Conservation (phyloP, 2,888 invertebrate genomes). For the Eupsilia transversa region DNA sequence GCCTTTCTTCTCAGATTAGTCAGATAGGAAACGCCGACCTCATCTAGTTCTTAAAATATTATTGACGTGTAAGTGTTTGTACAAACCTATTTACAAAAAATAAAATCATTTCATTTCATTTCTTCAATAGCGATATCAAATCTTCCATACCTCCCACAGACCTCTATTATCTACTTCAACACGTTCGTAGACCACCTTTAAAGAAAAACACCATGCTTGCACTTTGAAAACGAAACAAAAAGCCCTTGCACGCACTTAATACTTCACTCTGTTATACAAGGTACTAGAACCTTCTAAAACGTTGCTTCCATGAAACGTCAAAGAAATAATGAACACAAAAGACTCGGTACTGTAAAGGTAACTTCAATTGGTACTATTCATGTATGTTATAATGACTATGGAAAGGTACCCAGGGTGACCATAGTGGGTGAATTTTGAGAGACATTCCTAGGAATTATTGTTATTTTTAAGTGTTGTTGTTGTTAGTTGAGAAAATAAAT, state of each 20-base stretch:
- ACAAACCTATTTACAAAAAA: too few relatives aligned
- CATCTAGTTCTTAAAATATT: too few relatives aligned
- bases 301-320: constrained; percentile 58
- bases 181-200: neutral
- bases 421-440: neutral
- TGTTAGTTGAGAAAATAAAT: too few relatives aligned
- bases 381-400: constrained; percentile 68
- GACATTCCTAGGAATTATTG: constrained; percentile 9
- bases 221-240: neutral
- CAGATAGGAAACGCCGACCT: too few relatives aligned
- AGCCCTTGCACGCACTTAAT: neutral
- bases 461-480: too few relatives aligned
- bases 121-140: neutral
- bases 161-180: neutral
- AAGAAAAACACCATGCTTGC: neutral
- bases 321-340: constrained; percentile 59
- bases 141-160: too few relatives aligned
- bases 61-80: too few relatives aligned
- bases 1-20: too few relatives aligned
- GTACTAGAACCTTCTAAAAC: constrained; percentile 61
- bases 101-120: too few relatives aligned
- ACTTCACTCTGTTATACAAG: constrained; percentile 24
- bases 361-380: constrained; percentile 70
- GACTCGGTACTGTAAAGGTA: constrained; percentile 61
- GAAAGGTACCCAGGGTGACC: constrained; percentile 48